A percentile compares a stretch with the other conserved stretches of the same genome.
phyloP scores from a whole-genome alignment of 2,797 vertebrate species.

The Lates japonicus region DNA sequence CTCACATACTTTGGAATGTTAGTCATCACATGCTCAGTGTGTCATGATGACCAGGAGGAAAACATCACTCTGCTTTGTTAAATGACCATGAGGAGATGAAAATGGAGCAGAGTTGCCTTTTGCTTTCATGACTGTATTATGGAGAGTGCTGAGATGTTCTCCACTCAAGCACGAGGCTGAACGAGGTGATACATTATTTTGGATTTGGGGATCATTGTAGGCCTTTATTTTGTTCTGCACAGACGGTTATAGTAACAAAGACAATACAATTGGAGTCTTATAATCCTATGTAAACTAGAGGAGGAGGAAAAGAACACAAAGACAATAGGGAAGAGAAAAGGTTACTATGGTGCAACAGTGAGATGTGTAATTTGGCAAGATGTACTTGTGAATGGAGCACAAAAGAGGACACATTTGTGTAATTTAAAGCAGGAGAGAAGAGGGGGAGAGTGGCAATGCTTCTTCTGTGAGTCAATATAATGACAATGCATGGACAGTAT shows the following conservation, averaged over 20 bases:
- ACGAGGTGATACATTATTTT: background rate
- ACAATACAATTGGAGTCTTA: slow-evolving; percentile 10
- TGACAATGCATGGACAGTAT: background rate
- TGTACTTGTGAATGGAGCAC: slow-evolving; percentile 38
- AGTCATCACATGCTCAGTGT: background rate
- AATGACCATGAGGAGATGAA: background rate
- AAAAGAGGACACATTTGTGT: slow-evolving; percentile 34
- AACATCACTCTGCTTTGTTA: background rate
- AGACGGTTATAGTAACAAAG: background rate
- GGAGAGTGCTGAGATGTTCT: background rate
- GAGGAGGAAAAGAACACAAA: slow-evolving; percentile 16
- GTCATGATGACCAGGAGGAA: background rate
- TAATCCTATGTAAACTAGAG: background rate
- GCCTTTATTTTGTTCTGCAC: background rate
- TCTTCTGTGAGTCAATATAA: background rate
- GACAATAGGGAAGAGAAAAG: slow-evolving; percentile 15
- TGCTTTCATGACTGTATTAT: background rate
- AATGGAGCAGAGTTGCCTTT: background rate
- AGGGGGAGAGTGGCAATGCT: background rate
- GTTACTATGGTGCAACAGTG: slow-evolving; percentile 25
- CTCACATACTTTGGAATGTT: background rate
- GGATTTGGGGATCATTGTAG: background rate
- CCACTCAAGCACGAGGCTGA: background rate
- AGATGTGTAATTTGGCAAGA: slow-evolving; percentile 47
- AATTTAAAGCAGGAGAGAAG: slow-evolving; percentile 25